These are phyloP conservation scores for Sinocyclocheilus anophthalmus DNA, from an alignment of 2,113 vertebrate species.

Conservation along the genomic window DNA sequence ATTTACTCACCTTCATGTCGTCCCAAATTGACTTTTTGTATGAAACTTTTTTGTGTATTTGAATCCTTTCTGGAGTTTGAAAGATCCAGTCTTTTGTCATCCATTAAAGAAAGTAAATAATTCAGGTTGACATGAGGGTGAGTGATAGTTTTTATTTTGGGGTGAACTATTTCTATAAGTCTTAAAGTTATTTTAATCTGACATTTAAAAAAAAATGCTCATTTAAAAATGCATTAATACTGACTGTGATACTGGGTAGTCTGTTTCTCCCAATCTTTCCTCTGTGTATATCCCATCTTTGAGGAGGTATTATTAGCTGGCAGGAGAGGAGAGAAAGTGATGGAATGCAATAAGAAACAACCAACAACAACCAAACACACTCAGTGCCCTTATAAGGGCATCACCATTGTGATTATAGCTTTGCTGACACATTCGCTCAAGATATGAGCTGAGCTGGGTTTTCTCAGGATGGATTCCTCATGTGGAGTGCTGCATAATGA, in stretches of 20 bases:
- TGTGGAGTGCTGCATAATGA: constrained; percentile 31
- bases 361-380: constrained; percentile 45
- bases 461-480: constrained; percentile 41
- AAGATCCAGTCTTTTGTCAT: too few relatives aligned
- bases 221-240: neutral
- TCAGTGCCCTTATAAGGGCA: constrained; percentile 66
- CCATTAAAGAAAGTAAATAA: neutral
- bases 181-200: neutral
- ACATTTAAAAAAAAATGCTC: neutral
- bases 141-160: neutral
- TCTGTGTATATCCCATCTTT: constrained; percentile 50
- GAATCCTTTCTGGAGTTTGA: too few relatives aligned
- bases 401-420: constrained; percentile 54
- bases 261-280: constrained; percentile 30
- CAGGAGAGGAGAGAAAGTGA: constrained; percentile 48
- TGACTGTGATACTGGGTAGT: neutral
- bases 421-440: constrained; percentile 50
- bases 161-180: too few relatives aligned
- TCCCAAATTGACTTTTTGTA: too few relatives aligned
- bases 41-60: too few relatives aligned
- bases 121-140: neutral
- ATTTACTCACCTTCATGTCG: too few relatives aligned
- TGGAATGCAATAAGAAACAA: constrained; percentile 40
- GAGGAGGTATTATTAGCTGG: constrained; percentile 45
- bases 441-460: constrained; percentile 38